Conservation (phyloP, 2,888 invertebrate genomes). For the Stenchaetothrips biformis region DNA sequence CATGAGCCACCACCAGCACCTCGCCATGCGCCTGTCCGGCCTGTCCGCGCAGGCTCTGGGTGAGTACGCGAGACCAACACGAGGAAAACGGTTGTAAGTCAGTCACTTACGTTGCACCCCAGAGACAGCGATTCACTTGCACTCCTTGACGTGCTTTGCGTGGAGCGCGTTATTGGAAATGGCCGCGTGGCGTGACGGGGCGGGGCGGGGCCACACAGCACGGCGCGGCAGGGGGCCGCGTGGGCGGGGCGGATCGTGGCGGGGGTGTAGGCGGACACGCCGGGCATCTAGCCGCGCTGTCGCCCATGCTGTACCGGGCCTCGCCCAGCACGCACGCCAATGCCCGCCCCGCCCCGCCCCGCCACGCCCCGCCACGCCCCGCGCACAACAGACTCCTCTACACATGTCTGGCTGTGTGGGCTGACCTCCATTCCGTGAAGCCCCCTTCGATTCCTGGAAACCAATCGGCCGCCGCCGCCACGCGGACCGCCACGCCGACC, state of each 20-base stretch:
- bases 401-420: background rate
- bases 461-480: background rate
- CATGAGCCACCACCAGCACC: conserved; percentile 32
- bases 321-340: background rate
- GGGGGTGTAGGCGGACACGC: background rate
- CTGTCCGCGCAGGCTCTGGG: conserved; percentile 41
- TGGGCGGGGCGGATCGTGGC: background rate
- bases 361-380: background rate
- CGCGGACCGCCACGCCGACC: background rate
- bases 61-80: too few species aligned
- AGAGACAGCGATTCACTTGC: background rate
- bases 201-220: background rate
- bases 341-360: background rate
- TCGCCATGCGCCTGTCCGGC: conserved; percentile 30
- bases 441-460: conserved; percentile 11
- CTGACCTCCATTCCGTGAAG: conserved; percentile 17
- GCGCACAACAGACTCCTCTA: background rate
- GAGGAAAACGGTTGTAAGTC: too few species aligned
- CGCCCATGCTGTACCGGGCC: background rate
- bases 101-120: too few species aligned
- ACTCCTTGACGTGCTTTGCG: background rate
- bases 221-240: background rate
- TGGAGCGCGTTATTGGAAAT: background rate
- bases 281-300: background rate
- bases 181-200: background rate